Conservation (phyloP, 2,113 vertebrate genomes). For the Recurvirostra avosetta region DNA sequence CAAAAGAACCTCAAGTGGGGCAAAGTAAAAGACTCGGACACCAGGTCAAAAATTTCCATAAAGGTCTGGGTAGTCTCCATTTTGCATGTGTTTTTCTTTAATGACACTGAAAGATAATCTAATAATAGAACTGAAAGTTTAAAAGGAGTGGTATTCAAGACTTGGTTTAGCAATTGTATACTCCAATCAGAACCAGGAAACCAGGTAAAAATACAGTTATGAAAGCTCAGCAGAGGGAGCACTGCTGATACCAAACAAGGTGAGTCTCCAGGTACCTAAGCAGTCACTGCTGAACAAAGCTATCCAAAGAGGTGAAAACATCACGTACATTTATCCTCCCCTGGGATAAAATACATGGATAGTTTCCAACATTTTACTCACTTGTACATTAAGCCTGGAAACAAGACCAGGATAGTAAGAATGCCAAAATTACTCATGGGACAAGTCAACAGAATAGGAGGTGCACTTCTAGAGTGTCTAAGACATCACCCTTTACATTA, state of each 20-base stretch:
- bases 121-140: neutral
- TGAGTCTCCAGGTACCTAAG: neutral
- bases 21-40: no score
- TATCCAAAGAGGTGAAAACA: neutral
- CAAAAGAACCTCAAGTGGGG: no score
- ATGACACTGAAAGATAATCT: neutral
- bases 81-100: neutral
- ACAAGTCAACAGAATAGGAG: neutral
- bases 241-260: neutral
- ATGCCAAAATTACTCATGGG: neutral
- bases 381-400: neutral
- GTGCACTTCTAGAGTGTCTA: neutral
- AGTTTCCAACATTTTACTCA: neutral
- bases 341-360: neutral
- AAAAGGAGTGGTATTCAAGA: neutral
- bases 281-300: neutral
- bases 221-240: neutral
- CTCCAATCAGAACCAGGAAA: neutral
- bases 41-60: neutral
- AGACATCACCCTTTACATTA: neutral
- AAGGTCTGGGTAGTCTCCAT: neutral
- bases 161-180: neutral
- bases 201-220: neutral
- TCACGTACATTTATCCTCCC: neutral
- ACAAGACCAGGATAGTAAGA: neutral